These are phyloP conservation scores for Hemiscyllium ocellatum DNA, from an alignment of 2,113 vertebrate species.

Conservation along the genomic window DNA sequence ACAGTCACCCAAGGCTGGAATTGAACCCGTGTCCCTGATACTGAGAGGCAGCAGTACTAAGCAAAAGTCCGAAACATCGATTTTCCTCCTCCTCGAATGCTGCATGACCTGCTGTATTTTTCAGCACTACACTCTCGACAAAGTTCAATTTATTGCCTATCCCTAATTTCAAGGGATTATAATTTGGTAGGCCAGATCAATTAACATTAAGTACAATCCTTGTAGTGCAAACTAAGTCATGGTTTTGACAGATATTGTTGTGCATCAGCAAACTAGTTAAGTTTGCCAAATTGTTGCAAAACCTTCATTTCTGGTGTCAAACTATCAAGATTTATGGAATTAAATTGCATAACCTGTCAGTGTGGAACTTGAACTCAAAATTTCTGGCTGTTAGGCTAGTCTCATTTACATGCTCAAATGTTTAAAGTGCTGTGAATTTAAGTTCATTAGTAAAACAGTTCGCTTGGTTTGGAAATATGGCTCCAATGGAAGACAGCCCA, in stretches of 20 bases:
- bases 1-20: too few species aligned
- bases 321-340: constrained; percentile 5
- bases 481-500: not conserved
- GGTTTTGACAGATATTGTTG: not conserved
- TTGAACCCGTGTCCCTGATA: too few species aligned
- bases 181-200: not conserved
- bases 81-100: too few species aligned
- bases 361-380: not conserved
- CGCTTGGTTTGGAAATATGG: not conserved
- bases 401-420: not conserved
- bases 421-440: not conserved
- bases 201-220: not conserved
- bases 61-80: too few species aligned
- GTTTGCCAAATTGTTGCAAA: not conserved
- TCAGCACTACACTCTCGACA: not conserved
- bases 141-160: not conserved
- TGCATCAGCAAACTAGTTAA: not conserved
- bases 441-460: not conserved
- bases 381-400: not conserved
- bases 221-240: not conserved
- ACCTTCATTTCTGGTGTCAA: not conserved
- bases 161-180: not conserved
- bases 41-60: too few species aligned
- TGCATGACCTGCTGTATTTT: too few species aligned
- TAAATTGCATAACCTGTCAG: not conserved